A percentile compares a stretch with the other conserved stretches of the same genome.
Conservation (phyloP, 2,797 vertebrate species). For the Sylvilagus floridanus region DNA sequence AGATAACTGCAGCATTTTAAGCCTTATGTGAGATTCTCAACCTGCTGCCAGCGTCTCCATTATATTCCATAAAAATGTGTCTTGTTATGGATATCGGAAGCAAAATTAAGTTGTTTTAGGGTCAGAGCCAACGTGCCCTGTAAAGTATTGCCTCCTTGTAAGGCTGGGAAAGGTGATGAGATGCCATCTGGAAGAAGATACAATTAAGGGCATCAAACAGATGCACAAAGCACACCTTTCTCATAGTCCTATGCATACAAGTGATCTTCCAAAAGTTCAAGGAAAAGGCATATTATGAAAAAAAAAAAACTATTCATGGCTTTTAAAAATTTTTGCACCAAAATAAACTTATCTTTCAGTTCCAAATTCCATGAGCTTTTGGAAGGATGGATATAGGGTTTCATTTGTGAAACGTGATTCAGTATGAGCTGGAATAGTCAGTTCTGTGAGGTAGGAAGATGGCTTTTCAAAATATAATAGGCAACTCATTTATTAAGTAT, state of each 20-base stretch:
- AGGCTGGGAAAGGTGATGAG: neutral
- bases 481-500: neutral
- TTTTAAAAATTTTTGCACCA: no score
- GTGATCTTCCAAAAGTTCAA: no score
- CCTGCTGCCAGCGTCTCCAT: conserved; percentile 70
- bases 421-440: neutral
- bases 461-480: neutral
- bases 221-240: neutral
- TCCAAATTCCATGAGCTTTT: no score
- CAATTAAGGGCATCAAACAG: neutral
- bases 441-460: neutral
- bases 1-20: conserved; percentile 82
- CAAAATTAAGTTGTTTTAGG: conserved; percentile 63
- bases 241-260: neutral
- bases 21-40: conserved; percentile 65
- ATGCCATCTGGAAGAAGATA: conserved; percentile 6
- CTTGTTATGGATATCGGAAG: conserved; percentile 68
- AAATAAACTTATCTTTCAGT: no score
- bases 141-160: conserved; percentile 14
- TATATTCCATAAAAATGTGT: conserved; percentile 75
- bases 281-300: no score
- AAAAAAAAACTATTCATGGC: no score
- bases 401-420: neutral
- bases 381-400: neutral
- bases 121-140: conserved; percentile 47